A percentile compares a stretch with the other conserved stretches of the same genome.
Conservation (phyloP, 2,888 invertebrate species). For the Latrodectus hesperus region DNA sequence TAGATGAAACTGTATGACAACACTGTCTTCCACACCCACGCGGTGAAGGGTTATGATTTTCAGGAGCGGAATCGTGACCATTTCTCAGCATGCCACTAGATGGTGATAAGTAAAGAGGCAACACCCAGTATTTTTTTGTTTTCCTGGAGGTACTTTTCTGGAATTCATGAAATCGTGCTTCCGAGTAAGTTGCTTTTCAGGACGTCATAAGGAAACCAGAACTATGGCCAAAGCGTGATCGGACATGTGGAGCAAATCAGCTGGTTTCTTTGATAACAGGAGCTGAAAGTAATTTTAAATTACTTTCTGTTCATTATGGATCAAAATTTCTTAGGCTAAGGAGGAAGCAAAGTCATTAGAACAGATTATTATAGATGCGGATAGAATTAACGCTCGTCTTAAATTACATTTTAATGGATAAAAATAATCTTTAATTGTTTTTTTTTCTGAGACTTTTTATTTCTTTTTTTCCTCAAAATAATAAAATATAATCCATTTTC, state of each 20-base stretch:
- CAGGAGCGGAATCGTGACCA: conserved; percentile 59
- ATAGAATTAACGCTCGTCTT: too few species aligned
- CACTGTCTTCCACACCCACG: conserved; percentile 31
- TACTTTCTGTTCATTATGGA: not conserved
- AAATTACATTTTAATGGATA: too few species aligned
- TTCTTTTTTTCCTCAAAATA: too few species aligned
- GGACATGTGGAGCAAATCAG: not conserved
- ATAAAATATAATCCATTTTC: too few species aligned
- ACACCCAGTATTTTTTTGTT: conserved; percentile 38
- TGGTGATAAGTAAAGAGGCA: conserved; percentile 39
- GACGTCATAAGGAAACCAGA: conserved; percentile 48
- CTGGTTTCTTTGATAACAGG: not conserved
- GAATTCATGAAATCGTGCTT: conserved; percentile 52
- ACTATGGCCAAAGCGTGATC: conserved; percentile 11
- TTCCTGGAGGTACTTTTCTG: conserved; percentile 31
- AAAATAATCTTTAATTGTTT: too few species aligned
- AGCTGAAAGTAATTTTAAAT: not conserved
- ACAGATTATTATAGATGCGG: too few species aligned
- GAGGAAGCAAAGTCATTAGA: not conserved
- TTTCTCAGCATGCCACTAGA: conserved; percentile 20
- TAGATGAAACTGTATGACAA: not conserved
- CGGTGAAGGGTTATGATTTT: conserved; percentile 16
- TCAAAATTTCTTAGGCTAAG: not conserved
- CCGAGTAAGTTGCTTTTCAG: conserved; percentile 15
- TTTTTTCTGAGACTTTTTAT: too few species aligned